Evolutionary conservation across 2,797 vertebrate species (phyloP).

Genomic region (Lemur catta): DNA sequence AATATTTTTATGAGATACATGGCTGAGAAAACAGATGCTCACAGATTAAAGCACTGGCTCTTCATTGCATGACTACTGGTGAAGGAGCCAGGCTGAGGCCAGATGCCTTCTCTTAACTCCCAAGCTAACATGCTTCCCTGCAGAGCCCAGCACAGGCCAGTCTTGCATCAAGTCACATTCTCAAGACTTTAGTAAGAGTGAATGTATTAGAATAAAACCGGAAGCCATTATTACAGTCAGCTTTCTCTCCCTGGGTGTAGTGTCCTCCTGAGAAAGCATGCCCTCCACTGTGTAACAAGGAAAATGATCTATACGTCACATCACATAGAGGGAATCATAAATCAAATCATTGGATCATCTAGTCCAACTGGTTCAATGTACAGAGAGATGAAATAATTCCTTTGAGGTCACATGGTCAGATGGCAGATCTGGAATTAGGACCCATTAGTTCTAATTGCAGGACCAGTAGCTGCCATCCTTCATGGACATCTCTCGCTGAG

Average conservation of each 20-base stretch:
- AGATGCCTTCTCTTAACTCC: neutral
- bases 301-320: neutral
- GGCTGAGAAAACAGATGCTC: neutral
- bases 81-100: neutral
- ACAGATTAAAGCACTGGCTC: neutral
- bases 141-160: neutral
- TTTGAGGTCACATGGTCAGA: neutral
- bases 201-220: neutral
- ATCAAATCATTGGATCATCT: neutral
- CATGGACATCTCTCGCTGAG: neutral
- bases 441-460: neutral
- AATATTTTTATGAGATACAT: neutral
- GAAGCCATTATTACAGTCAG: neutral
- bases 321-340: neutral
- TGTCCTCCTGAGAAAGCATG: neutral
- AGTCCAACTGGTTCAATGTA: rapidly evolving
- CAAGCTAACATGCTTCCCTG: neutral
- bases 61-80: neutral
- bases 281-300: neutral
- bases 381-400: neutral
- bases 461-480: neutral
- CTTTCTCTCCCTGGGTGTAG: neutral
- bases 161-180: neutral
- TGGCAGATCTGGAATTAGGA: neutral
- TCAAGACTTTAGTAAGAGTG: neutral